Percentiles rank a stretch among this genome's conserved stretches.
Evolutionary conservation across 2,888 invertebrate species (phyloP).

Genomic region (Argyresthia goedartella): DNA sequence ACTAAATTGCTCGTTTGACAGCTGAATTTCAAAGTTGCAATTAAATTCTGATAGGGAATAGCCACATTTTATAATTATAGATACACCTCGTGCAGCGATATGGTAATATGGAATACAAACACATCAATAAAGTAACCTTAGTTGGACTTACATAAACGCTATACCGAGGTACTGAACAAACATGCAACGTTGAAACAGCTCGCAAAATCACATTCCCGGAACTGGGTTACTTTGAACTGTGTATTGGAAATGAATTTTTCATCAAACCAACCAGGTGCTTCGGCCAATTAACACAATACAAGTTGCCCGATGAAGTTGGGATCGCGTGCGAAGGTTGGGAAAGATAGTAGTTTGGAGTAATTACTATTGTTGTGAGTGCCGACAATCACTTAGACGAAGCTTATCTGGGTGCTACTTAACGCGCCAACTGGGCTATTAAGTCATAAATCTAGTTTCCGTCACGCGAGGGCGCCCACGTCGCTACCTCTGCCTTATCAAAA

Average conservation of each 20-base stretch:
- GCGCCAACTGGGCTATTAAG: constrained; percentile 64
- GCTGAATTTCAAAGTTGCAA: too few species aligned
- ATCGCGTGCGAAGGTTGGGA: constrained; percentile 53
- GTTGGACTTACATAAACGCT: background rate
- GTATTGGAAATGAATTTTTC: background rate
- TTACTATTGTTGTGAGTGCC: constrained; percentile 70
- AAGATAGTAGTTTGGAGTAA: constrained; percentile 67
- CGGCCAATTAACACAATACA: constrained; percentile 55
- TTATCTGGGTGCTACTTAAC: constrained; percentile 69
- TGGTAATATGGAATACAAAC: too few species aligned
- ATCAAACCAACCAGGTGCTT: background rate
- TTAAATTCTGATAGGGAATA: too few species aligned
- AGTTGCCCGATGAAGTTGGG: constrained; percentile 44
- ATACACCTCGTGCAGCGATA: too few species aligned
- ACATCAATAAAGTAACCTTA: background rate
- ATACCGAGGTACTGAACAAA: background rate
- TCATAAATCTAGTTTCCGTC: constrained; percentile 62
- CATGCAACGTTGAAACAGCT: background rate
- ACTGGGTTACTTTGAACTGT: background rate
- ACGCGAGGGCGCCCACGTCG: constrained; percentile 35
- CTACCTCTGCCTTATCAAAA: background rate
- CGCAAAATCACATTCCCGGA: too few species aligned
- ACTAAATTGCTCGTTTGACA: too few species aligned
- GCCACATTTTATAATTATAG: too few species aligned
- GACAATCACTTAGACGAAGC: constrained; percentile 69